phyloP scores from a whole-genome alignment of 2,113 vertebrate genomes.

The Pionites leucogaster region DNA sequence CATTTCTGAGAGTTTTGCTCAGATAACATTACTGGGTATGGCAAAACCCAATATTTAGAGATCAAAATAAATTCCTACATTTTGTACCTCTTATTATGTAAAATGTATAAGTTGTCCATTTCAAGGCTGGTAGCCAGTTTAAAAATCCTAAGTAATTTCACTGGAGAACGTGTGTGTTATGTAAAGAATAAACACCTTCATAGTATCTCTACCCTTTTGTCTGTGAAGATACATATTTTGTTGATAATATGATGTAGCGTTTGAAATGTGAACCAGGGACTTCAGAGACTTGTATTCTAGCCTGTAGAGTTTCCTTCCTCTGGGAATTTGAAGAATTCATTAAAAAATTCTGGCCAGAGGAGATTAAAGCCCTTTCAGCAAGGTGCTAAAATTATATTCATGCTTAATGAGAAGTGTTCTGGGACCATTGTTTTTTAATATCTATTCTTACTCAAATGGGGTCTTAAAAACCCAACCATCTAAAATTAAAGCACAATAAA shows the following conservation, averaged over 20 bases:
- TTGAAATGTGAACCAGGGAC: background rate
- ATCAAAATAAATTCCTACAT: background rate
- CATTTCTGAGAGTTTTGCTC: background rate
- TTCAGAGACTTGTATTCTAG: background rate
- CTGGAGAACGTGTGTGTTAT: background rate
- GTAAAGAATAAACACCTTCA: background rate
- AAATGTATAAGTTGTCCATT: background rate
- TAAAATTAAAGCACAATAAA: background rate
- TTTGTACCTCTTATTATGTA: background rate
- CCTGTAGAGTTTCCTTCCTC: background rate
- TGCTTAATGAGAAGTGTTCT: background rate
- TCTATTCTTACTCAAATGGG: background rate
- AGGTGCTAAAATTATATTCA: background rate
- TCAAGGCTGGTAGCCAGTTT: background rate
- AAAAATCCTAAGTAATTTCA: background rate
- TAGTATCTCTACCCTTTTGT: background rate
- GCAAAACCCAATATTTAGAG: background rate
- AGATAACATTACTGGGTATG: background rate
- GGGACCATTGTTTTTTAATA: background rate
- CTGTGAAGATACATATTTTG: background rate
- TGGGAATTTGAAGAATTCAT: constrained; percentile 23
- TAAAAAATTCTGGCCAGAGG: constrained; percentile 14
- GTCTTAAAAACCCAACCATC: background rate
- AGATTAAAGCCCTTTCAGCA: constrained; percentile 17
- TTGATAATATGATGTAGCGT: background rate